These are phyloP conservation scores for Triops longicaudatus DNA, from an alignment of 1,140 invertebrate species.

Conservation along the genomic window DNA sequence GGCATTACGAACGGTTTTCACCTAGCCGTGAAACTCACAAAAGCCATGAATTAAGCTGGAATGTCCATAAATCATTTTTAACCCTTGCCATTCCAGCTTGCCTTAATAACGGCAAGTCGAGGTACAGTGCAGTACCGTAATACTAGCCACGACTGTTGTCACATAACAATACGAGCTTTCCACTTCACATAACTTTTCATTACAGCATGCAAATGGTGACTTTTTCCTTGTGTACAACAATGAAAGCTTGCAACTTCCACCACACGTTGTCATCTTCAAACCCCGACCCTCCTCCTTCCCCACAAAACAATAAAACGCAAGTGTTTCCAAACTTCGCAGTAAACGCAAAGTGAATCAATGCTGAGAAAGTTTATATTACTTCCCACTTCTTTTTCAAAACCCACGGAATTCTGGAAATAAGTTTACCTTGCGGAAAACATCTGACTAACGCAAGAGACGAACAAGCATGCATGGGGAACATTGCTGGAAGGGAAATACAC, in stretches of 20 bases:
- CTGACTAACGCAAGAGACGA: too few relatives aligned
- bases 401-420: too few relatives aligned
- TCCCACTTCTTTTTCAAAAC: too few relatives aligned
- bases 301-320: neutral
- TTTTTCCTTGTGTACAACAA: neutral
- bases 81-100: neutral
- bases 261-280: neutral
- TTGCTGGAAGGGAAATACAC: too few relatives aligned
- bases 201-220: neutral
- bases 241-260: neutral
- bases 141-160: neutral
- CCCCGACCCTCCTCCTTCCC: neutral
- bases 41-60: neutral
- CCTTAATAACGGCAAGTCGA: too few relatives aligned
- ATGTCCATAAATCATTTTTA: constrained; percentile 4
- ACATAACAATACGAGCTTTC: neutral
- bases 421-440: too few relatives aligned
- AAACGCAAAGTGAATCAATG: neutral
- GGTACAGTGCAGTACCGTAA: neutral
- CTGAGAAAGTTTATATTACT: too few relatives aligned
- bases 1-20: neutral
- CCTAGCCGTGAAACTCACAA: neutral
- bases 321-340: neutral
- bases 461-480: too few relatives aligned
- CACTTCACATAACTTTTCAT: neutral